Percentiles rank a stretch among this genome's conserved stretches.
These are phyloP conservation scores for Sminthurides bifidus DNA, from an alignment of 1,140 invertebrate species.

Conservation along the genomic window DNA sequence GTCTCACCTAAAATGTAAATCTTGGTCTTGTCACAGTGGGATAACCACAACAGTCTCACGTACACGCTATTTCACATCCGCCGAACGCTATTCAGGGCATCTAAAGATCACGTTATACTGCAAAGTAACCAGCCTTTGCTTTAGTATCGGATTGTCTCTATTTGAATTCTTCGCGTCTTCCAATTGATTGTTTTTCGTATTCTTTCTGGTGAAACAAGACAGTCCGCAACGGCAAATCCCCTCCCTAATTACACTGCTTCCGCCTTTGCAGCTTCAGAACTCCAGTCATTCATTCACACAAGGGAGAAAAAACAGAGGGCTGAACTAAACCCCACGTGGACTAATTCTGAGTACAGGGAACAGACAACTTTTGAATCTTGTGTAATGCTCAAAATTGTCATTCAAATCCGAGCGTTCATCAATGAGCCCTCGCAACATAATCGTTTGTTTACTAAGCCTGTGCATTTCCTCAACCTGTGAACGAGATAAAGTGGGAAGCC, in stretches of 20 bases:
- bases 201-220: not conserved
- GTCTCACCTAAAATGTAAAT: too few species aligned
- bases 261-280: not conserved
- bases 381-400: too few species aligned
- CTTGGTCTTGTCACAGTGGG: too few species aligned
- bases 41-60: too few species aligned
- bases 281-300: not conserved
- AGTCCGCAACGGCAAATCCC: not conserved
- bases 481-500: not conserved
- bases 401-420: too few species aligned
- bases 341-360: not conserved
- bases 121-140: not conserved
- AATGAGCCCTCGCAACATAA: not conserved
- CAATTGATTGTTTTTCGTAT: not conserved
- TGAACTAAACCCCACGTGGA: not conserved
- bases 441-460: not conserved
- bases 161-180: not conserved
- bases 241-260: not conserved
- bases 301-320: not conserved
- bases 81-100: too few species aligned
- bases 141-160: not conserved
- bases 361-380: not conserved
- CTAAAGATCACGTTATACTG: not conserved
- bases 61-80: too few species aligned
- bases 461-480: not conserved